Evolutionary conservation across 1,140 invertebrate species (phyloP), one percentile per base, ranked within the genome.

Genomic region (Alviniconcha marisindica): DNA sequence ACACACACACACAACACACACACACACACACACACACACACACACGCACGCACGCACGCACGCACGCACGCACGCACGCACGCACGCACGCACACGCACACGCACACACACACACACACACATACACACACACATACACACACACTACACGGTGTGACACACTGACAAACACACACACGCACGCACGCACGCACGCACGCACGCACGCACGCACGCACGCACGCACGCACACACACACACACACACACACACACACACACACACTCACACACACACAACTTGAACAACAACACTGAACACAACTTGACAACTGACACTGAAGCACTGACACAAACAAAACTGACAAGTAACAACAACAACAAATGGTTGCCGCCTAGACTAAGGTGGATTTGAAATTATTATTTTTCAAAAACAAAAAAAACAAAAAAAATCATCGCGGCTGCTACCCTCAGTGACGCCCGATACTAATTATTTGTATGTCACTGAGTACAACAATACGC

Each of bases 51-150:
- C 5, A 56, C 54, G 21, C 54, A 56, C 54, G n/a, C 54, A 56
- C 54, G n/a, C 54, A 21, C 54, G n/a, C 54, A 10, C 54, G 2
- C 3, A 2, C 5, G 3, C 21, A 21, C 54, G n/a, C 21, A 21
- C 54, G n/a, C 2, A 21, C 54, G n/a, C 54, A 56, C 54, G 21
- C 21, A 21, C 21, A 21, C 54, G 21, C n/a, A 21, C 54, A 56
- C 18, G 28, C 56, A 60, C 56, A 60, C 56, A 60, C 56, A 60
- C 56, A 66, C 60, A 66, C 60, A 66, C 60, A 66, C 60, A 66
- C 60, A 66, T 31, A 66, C 60, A 66, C 60, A 66, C 60, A 66
- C 60, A 66, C 63, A 66, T 33, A 66, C 63, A 66, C 63, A 66
- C 63, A 66, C 63, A 66, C 63, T 33, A 33, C 63, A 4, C 63